Evolutionary conservation across 2,888 invertebrate species (phyloP), one percentile per base, ranked within the genome.

Genomic region (Chymomyza caudatula): DNA sequence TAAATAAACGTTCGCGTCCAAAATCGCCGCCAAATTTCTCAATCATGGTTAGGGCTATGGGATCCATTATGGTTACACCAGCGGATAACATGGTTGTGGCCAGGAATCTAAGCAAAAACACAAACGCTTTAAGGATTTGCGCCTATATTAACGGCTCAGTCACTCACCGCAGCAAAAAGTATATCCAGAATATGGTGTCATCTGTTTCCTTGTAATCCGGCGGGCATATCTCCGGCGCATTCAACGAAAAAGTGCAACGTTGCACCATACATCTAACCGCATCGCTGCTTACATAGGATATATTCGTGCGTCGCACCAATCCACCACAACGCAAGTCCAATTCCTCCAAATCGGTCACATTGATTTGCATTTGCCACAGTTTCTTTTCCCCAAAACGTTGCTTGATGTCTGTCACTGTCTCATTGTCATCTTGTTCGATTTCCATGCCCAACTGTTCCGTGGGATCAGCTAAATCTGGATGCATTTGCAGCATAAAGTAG

Each of bases 51-150:
- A 97, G 91, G 0, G 96, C 95, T 71, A 96, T 96, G 0, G 97
- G 96, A 90, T 97, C 97, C 93, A 96, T 94, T 62, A 97, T 94
- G 11, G 96, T 96, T 0, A 96, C 95, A n/a, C 95, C 95, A 25
- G 96, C 96, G 4, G 95, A 94, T 86, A 95, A 91, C 93, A 95
- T 95, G 4, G 96, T 94, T 29, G 95, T 96, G 1, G 95, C 96
- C 78, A 96, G 91, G 76, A 97, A 94, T 86, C 96, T 89, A 55
- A 3, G 19, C 6, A 13, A 37, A 43, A 37, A n/a, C n/a, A n/a
- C n/a, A n/a, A n/a, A n/a, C n/a, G n/a, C n/a, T n/a, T n/a, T n/a
- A n/a, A n/a, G n/a, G n/a, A n/a, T n/a, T n/a, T n/a, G n/a, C n/a
- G n/a, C n/a, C n/a, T n/a, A n/a, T n/a, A n/a, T n/a, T n/a, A n/a